A percentile compares a stretch with the other conserved stretches of the same genome.
These are phyloP conservation scores for Sebastes schlegelii DNA, from an alignment of 2,113 vertebrate species.

Conservation along the genomic window DNA sequence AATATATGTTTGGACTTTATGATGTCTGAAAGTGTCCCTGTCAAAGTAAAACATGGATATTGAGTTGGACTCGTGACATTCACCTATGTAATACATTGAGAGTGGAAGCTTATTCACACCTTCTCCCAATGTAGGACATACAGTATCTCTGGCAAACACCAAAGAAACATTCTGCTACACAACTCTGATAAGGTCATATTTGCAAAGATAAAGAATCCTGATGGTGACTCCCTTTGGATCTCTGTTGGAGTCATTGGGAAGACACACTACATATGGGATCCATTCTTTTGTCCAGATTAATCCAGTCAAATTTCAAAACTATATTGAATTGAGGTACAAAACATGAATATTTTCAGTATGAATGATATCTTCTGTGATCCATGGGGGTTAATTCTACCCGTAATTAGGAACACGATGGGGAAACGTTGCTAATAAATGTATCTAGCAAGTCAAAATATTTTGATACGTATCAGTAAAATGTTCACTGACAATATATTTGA, in stretches of 20 bases:
- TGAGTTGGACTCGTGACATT: background rate
- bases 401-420: background rate
- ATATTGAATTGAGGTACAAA: background rate
- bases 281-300: background rate
- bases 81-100: background rate
- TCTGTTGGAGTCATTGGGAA: background rate
- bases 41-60: constrained; percentile 2
- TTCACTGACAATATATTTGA: background rate
- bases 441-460: background rate
- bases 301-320: background rate
- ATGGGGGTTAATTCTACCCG: background rate
- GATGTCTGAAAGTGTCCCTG: background rate
- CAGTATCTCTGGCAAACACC: background rate
- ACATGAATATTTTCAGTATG: background rate
- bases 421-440: background rate
- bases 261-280: background rate
- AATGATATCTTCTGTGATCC: background rate
- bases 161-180: background rate
- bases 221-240: background rate
- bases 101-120: background rate
- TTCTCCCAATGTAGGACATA: background rate
- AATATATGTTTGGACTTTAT: constrained; percentile 1
- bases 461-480: background rate
- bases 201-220: background rate
- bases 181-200: background rate